phyloP scores from a whole-genome alignment of 1,140 invertebrate species.

The Eulimnadia texana region DNA sequence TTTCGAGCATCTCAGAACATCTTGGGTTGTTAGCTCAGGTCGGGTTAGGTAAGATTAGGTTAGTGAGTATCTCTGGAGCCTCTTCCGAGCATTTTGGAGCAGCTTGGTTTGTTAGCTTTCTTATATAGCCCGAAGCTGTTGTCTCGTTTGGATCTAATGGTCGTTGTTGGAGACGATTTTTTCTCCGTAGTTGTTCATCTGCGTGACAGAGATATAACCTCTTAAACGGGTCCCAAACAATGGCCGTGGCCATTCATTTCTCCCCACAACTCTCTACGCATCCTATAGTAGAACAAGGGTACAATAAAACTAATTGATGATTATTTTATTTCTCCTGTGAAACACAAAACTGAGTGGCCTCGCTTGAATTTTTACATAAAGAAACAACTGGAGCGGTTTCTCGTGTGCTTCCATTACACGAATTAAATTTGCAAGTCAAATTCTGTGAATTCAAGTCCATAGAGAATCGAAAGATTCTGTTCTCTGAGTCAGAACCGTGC shows the following conservation, averaged over 20 bases:
- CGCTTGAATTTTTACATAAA: background rate
- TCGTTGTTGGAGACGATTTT: background rate
- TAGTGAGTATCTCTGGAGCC: too few species aligned
- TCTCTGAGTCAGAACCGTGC: too few species aligned
- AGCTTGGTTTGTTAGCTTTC: too few species aligned
- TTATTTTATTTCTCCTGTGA: background rate
- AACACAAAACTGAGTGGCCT: background rate
- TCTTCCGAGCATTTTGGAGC: too few species aligned
- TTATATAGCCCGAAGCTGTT: too few species aligned
- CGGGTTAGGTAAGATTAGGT: too few species aligned
- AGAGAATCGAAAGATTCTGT: background rate
- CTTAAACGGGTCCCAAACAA: background rate
- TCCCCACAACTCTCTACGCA: background rate
- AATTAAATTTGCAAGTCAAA: background rate
- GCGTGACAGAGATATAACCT: background rate
- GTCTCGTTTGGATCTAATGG: background rate
- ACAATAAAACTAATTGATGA: background rate
- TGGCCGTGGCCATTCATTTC: too few species aligned
- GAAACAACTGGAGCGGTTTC: background rate
- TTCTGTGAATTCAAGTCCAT: background rate
- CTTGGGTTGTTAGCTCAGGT: too few species aligned
- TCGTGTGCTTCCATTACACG: background rate
- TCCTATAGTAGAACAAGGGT: background rate
- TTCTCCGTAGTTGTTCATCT: background rate
- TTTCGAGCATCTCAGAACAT: too few species aligned